Conservation (phyloP, 2,113 vertebrate species). For the Sinocyclocheilus maitianheensis region DNA sequence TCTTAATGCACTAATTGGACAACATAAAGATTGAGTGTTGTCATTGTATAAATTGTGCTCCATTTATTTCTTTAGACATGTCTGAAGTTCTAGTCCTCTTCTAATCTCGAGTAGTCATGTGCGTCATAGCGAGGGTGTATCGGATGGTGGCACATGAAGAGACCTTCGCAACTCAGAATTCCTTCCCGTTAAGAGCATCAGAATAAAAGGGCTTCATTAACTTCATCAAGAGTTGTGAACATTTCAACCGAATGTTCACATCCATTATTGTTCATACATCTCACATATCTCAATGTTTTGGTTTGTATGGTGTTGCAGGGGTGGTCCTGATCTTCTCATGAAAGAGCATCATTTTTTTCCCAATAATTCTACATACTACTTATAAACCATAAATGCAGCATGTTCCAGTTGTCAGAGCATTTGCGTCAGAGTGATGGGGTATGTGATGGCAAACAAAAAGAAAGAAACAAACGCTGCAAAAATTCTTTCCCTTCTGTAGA, state of each 20-base stretch:
- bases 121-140: not conserved
- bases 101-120: slow-evolving; percentile 4
- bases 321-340: not conserved
- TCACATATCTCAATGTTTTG: not conserved
- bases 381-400: not conserved
- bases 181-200: not conserved
- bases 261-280: not conserved
- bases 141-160: slow-evolving; percentile 23
- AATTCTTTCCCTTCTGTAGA: not conserved
- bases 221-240: not conserved
- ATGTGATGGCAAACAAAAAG: slow-evolving; percentile 11
- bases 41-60: not conserved
- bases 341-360: not conserved
- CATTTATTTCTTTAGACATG: no score
- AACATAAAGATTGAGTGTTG: not conserved
- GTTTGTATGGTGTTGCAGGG: not conserved
- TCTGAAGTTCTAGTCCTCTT: slow-evolving; percentile 16
- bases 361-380: no score
- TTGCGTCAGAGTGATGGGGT: slow-evolving; percentile 17
- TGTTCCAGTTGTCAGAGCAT: not conserved
- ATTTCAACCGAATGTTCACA: not conserved
- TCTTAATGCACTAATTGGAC: slow-evolving; percentile 21
- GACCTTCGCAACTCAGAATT: slow-evolving; percentile 21
- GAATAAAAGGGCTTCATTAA: not conserved
- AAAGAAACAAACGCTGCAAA: not conserved